Evolutionary conservation across 2,888 invertebrate genomes (phyloP), one percentile per base, ranked within the genome.

Genomic region (Trissolcus brochymenae): DNA sequence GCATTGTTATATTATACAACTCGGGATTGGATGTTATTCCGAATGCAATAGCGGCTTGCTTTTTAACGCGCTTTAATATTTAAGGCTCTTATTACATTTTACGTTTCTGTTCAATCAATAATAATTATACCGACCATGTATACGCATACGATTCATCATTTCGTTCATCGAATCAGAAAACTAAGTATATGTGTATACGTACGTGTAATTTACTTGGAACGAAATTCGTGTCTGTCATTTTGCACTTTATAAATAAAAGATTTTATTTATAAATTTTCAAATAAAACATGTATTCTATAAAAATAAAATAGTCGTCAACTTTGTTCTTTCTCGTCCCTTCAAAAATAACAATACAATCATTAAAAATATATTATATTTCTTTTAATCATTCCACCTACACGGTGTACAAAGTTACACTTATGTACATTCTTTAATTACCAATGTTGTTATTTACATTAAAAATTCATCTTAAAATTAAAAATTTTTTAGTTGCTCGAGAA

Each of bases 31-130:
- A 49, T 46, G n/a, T 29, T 57, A 51, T 65, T 59, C 49, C 19
- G 50, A 56, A 53, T 35, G 62, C 46, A 73, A 73, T 75, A 68
- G 68, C 56, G 59, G 64, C 64, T 68, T 62, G 54, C 57, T 68
- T 60, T 68, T 68, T 43, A 64, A 43, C 56, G 61, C 64, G 65
- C 70, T 75, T 75, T 68, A 57, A 70, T 65, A n/a, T 75, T 13
- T 68, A 75, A 60, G 55, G 19, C 41, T 57, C 46, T 59, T 59
- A 46, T 55, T 60, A 55, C 64, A 67, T 53, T 60, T 7, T n/a
- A 29, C 56, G 68, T 17, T 64, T 61, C 19, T 61, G 46, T 70
- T 70, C 59, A 59, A 49, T 35, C 35, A 35, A 43, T 68, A 19
- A 67, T 61, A 53, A 54, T 55, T 65, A 19, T 68, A 68, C 57